A percentile compares a stretch with the other conserved stretches of the same genome.
phyloP scores from a whole-genome alignment of 2,797 vertebrate species.

The Erpetoichthys calabaricus region DNA sequence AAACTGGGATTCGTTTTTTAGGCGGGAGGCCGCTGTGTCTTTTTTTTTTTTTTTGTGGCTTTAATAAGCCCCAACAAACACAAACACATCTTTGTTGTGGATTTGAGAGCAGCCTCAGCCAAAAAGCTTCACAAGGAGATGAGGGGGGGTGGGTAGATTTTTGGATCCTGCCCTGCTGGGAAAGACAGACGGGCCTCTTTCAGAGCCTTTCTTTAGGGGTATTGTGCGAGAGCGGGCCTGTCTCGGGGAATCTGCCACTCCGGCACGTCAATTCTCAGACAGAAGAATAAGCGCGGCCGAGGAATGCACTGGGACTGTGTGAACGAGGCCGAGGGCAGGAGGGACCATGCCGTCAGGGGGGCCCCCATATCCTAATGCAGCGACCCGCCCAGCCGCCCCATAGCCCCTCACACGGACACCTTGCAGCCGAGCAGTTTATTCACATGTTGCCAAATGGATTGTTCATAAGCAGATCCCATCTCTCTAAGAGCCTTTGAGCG shows the following conservation, averaged over 20 bases:
- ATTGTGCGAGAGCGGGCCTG: conserved; percentile 1
- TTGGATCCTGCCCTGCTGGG: conserved; percentile 32
- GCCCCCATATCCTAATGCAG: too few species aligned
- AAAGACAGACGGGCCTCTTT: conserved; percentile 63
- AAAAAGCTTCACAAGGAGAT: conserved; percentile 16
- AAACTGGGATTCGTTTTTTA: too few species aligned
- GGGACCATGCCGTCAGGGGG: too few species aligned
- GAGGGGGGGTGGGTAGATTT: conserved; percentile 27
- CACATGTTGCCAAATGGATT: too few species aligned
- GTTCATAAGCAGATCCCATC: too few species aligned
- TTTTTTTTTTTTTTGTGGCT: background rate
- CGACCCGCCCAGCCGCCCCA: too few species aligned
- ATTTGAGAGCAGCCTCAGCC: conserved; percentile 21
- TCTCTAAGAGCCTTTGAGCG: too few species aligned
- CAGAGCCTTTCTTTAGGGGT: conserved; percentile 27
- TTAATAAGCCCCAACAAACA: conserved; percentile 13
- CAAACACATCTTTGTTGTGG: conserved; percentile 57
- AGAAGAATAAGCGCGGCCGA: background rate
- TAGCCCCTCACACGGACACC: too few species aligned
- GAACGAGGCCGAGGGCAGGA: background rate
- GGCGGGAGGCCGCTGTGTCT: too few species aligned
- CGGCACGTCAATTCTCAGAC: background rate
- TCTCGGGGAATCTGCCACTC: background rate
- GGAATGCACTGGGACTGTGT: background rate
- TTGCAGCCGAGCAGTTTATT: too few species aligned